Base-by-base conservation (phyloP, 2,113 vertebrate species). In the Labrus mixtus region DNA sequence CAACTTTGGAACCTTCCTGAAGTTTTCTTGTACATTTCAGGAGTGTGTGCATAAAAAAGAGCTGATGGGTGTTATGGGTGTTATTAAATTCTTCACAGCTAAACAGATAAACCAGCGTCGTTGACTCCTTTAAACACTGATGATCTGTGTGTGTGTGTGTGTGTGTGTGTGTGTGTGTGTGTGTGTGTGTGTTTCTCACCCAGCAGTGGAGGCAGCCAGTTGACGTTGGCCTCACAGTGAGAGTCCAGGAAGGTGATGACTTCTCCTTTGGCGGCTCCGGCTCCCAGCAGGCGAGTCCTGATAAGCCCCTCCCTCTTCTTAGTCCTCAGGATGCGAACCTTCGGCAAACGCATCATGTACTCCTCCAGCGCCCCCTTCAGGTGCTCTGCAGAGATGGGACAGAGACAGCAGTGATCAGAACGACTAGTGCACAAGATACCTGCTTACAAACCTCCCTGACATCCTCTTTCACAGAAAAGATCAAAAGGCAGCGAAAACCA, bases 181-280 rank as follows among this genome's bases (percentile, higher is more conserved):
- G 37, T 2, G 3, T 17, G 17, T 1, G 8, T 61, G 7, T 22
- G 23, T 54, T 56, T 2, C 84, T 83, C 74, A 99, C 98, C 97
- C 0, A 99, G 81, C 64, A 99, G 90, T 0, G 98, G 98, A 0
- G 98, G 98, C 37, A 99, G 95, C 98, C 98, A 99, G 94, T 99
- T 99, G 79, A 98, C 95, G 0, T 99, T 99, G 85, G 97, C 95
- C 82, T 99, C 98, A 1, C 98, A 99, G 84, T 99, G 98, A 0
- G 98, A 99, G 77, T 99, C 98, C 80, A 99, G 93, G 93, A 98
- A 99, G 1, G 97, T 99, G 93, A 99, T 96, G 88, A 98, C 97
- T 0, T 97, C 95, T 43, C 97, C 98, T 16, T 85, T 94, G 0
- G 98, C 97, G 0, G 92, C 93, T 0, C 91, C 94, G 22, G 98